phyloP scores from a whole-genome alignment of 2,797 vertebrate species.

The Chaunax sp. region DNA sequence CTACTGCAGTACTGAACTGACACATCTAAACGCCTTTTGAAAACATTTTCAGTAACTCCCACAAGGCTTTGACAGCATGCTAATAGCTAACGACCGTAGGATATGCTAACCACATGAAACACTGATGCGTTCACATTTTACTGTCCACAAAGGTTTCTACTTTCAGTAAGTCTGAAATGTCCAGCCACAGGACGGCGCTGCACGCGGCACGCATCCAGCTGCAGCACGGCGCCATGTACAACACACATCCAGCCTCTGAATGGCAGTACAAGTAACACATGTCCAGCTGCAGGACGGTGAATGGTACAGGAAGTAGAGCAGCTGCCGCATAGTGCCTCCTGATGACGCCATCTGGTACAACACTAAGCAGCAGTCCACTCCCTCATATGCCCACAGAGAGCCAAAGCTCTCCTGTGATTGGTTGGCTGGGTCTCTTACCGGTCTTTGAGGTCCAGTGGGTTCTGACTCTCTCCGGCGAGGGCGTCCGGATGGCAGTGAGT shows the following conservation, averaged over 20 bases:
- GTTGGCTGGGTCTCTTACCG: conserved; percentile 88
- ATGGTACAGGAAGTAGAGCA: conserved; percentile 32
- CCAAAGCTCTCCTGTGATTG: conserved; percentile 45
- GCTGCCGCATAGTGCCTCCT: conserved; percentile 20
- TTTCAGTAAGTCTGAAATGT: too few relatives aligned
- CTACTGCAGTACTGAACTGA: not conserved
- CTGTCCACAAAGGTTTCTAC: too few relatives aligned
- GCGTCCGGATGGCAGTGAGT: conserved; percentile 89
- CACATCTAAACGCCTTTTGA: not conserved
- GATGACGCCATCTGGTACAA: not conserved
- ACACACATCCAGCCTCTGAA: too few relatives aligned
- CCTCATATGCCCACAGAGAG: conserved; percentile 50
- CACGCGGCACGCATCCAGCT: too few relatives aligned
- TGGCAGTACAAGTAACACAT: too few relatives aligned
- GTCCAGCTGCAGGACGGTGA: conserved; percentile 29
- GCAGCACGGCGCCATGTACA: conserved; percentile 43
- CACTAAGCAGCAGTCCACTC: conserved; percentile 12
- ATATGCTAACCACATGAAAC: too few relatives aligned
- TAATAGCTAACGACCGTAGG: too few relatives aligned
- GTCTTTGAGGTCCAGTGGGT: conserved; percentile 92
- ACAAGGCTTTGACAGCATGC: not conserved
- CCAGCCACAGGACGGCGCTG: conserved; percentile 29
- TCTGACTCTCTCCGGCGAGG: conserved; percentile 93
- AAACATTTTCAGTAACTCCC: not conserved
- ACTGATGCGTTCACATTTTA: too few relatives aligned